These are phyloP conservation scores for Sesia bembeciformis DNA, from an alignment of 2,888 invertebrate species.

Conservation along the genomic window DNA sequence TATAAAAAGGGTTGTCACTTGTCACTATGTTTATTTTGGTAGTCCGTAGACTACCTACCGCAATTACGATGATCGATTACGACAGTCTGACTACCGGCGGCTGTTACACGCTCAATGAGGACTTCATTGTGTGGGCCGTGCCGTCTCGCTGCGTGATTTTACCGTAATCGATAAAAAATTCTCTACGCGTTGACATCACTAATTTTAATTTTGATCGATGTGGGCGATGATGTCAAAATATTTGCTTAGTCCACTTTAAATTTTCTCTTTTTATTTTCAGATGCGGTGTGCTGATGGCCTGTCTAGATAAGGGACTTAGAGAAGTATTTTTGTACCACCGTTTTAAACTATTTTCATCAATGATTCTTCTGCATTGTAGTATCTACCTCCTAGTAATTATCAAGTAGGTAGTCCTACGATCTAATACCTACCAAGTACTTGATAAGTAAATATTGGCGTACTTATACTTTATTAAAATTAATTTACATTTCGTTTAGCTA, in stretches of 20 bases:
- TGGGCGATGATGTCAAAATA: conserved; percentile 6
- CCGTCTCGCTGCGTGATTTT: conserved; percentile 22
- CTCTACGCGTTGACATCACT: conserved; percentile 39
- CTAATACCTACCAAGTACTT: too few relatives aligned
- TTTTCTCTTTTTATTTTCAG: conserved; percentile 18
- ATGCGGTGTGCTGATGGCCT: conserved; percentile 6
- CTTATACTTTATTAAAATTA: too few relatives aligned
- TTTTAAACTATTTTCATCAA: not conserved
- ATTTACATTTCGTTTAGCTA: too few relatives aligned
- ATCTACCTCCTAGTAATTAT: too few relatives aligned
- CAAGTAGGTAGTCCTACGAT: too few relatives aligned
- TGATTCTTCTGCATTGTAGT: too few relatives aligned
- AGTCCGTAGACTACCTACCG: conserved; percentile 25
- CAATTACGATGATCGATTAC: conserved; percentile 59
- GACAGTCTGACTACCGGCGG: conserved; percentile 35
- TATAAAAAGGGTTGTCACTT: conserved; percentile 50
- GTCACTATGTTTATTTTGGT: conserved; percentile 47
- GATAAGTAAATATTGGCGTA: too few relatives aligned
- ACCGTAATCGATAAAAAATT: conserved; percentile 43
- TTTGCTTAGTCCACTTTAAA: conserved; percentile 15
- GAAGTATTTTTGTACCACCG: not conserved
- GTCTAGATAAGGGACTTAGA: not conserved
- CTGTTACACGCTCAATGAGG: conserved; percentile 37
- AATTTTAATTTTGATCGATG: conserved; percentile 45
- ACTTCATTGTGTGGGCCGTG: conserved; percentile 31